phyloP scores from a whole-genome alignment of 2,888 invertebrate genomes.

The Onchidella celtica region DNA sequence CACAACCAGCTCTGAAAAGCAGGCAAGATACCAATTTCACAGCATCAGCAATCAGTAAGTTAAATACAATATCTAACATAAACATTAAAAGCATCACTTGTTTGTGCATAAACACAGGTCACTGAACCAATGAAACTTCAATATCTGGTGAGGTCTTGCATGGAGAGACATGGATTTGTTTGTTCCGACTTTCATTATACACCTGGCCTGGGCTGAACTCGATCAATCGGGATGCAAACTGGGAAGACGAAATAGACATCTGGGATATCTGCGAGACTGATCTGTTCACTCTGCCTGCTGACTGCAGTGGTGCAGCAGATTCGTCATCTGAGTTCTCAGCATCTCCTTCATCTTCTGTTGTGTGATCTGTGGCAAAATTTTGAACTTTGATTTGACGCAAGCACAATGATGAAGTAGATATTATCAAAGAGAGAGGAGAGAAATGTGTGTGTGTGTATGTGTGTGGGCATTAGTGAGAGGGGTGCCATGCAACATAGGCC shows the following conservation, averaged over 20 bases:
- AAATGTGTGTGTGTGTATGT: no score
- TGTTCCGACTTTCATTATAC: slow-evolving; percentile 94
- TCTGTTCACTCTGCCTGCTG: not conserved
- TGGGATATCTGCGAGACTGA: slow-evolving; percentile 10
- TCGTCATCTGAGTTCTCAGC: slow-evolving; percentile 87
- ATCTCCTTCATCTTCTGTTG: slow-evolving; percentile 80
- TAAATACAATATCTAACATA: no score
- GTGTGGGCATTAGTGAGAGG: not conserved
- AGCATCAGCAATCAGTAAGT: no score
- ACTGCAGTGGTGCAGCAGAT: not conserved
- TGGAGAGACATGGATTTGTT: slow-evolving; percentile 92
- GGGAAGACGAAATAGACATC: not conserved
- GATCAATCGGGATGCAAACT: slow-evolving; percentile 50
- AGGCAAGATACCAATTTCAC: no score
- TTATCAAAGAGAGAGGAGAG: no score
- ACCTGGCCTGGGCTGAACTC: slow-evolving; percentile 90
- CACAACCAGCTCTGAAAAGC: no score
- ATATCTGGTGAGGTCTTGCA: slow-evolving; percentile 63
- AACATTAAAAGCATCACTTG: no score
- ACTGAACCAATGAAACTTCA: slow-evolving; percentile 48
- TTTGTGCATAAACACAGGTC: no score
- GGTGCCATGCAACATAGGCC: no score
- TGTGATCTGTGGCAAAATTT: slow-evolving; percentile 4
- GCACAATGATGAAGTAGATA: no score
- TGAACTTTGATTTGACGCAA: no score